These are phyloP conservation scores for Saccostrea echinata DNA, from an alignment of 1,140 invertebrate genomes.

Conservation along the genomic window DNA sequence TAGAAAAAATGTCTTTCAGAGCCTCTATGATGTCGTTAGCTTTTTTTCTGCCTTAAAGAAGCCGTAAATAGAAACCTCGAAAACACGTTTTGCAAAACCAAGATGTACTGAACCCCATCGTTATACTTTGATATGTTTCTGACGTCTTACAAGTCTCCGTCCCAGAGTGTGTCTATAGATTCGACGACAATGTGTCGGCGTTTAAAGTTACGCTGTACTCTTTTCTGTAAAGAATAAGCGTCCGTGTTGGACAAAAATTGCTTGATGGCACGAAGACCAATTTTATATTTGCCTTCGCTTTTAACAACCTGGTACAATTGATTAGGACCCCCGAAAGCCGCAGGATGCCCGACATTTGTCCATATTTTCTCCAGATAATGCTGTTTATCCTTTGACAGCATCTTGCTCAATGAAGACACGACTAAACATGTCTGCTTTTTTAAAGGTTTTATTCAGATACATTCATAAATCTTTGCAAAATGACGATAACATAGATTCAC, in stretches of 20 bases:
- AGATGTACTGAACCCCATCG: slow-evolving; percentile 45
- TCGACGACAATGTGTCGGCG: background rate
- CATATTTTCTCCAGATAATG: slow-evolving; percentile 34
- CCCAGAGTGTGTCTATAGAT: slow-evolving; percentile 34
- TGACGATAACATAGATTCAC: background rate
- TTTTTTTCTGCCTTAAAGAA: slow-evolving; percentile 45
- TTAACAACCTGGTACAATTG: slow-evolving; percentile 31
- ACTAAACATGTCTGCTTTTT: too few species aligned
- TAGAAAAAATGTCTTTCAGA: slow-evolving; percentile 27
- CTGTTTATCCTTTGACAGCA: background rate
- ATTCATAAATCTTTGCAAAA: too few species aligned
- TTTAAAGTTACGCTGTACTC: slow-evolving; percentile 25
- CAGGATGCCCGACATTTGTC: slow-evolving; percentile 16
- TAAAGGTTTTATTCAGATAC: too few species aligned
- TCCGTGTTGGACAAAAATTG: slow-evolving; percentile 39
- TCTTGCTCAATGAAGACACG: background rate
- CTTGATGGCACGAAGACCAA: background rate
- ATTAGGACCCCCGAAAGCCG: background rate
- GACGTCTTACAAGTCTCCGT: slow-evolving; percentile 48
- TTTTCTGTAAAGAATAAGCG: slow-evolving; percentile 38
- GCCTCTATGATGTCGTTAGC: slow-evolving; percentile 24
- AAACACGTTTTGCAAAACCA: slow-evolving; percentile 49
- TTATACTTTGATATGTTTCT: slow-evolving; percentile 49
- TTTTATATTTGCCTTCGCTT: slow-evolving; percentile 11
- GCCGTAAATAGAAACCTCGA: background rate